Conservation (phyloP, 2,888 invertebrate species). For the Rhamphomyia laevipes region DNA sequence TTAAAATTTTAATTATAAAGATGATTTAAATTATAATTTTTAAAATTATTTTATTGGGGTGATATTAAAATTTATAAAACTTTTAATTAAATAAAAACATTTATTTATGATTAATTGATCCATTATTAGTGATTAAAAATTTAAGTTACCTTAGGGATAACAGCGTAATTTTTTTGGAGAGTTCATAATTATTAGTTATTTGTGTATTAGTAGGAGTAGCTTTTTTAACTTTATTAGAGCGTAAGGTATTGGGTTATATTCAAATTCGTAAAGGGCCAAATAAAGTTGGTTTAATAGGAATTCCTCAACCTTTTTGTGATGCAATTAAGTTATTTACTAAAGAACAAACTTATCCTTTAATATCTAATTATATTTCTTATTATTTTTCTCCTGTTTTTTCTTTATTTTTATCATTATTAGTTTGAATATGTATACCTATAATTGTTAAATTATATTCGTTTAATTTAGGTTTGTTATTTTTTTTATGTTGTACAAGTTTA, state of each 20-base stretch:
- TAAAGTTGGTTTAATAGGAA: conserved; percentile 50
- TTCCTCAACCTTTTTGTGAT: conserved; percentile 61
- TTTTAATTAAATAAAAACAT: conserved; percentile 39
- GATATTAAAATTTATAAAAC: conserved; percentile 48
- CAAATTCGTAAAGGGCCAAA: conserved; percentile 64
- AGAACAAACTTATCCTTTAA: conserved; percentile 44
- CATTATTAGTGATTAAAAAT: conserved; percentile 49
- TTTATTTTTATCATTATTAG: conserved; percentile 46
- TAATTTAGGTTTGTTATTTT: conserved; percentile 49
- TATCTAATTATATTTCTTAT: conserved; percentile 50
- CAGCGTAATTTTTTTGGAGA: conserved; percentile 69
- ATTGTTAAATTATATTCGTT: conserved; percentile 43
- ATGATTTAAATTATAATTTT: conserved; percentile 27
- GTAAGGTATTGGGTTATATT: conserved; percentile 57
- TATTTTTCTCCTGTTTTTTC: conserved; percentile 47
- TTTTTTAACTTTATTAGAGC: conserved; percentile 62
- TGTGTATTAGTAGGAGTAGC: conserved; percentile 52
- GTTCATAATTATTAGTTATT: conserved; percentile 51
- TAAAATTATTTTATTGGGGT: conserved; percentile 50
- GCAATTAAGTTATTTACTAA: conserved; percentile 61
- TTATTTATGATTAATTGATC: conserved; percentile 42
- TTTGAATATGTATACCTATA: conserved; percentile 49
- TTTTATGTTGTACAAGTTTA: conserved; percentile 51
- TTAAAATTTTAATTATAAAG: conserved; percentile 32
- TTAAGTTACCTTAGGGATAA: conserved; percentile 75